phyloP scores from a whole-genome alignment of 2,797 vertebrate genomes.

The Myotis pilosus region DNA sequence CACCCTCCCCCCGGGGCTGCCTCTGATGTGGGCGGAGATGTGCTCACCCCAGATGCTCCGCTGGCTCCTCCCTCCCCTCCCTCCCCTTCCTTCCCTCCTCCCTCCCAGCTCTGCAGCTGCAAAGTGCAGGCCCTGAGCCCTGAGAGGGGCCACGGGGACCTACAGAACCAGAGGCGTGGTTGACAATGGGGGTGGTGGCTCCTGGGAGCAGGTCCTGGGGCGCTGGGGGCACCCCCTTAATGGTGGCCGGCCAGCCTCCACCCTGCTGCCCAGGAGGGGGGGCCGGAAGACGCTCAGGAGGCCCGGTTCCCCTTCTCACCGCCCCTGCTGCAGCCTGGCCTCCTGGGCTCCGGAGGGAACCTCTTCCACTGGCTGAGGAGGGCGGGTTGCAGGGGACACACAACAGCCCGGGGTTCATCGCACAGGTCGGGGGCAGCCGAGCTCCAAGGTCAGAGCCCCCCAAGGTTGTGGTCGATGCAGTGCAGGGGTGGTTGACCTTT shows the following conservation, averaged over 20 bases:
- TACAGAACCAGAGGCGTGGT: not conserved
- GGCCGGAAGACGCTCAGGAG: conserved; percentile 51
- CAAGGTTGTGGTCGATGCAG: not conserved
- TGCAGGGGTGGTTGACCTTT: not conserved
- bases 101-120: conserved; percentile 47
- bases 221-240: not conserved
- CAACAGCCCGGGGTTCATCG: not conserved
- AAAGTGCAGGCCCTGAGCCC: too few species aligned
- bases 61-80: not conserved
- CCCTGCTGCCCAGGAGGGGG: not conserved
- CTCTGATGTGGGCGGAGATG: conserved; percentile 72
- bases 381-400: not conserved
- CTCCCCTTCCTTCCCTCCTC: not conserved
- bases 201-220: not conserved
- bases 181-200: too few species aligned
- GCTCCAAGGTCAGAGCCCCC: not conserved
- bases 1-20: not conserved
- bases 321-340: not conserved
- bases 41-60: not conserved
- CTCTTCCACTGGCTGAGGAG: not conserved
- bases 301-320: conserved; percentile 54
- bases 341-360: not conserved
- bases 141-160: not conserved
- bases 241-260: not conserved
- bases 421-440: not conserved